Percentiles rank a stretch among this genome's conserved stretches.
phyloP scores from a whole-genome alignment of 2,888 invertebrate species.

The Marasmarcha lunaedactyla region DNA sequence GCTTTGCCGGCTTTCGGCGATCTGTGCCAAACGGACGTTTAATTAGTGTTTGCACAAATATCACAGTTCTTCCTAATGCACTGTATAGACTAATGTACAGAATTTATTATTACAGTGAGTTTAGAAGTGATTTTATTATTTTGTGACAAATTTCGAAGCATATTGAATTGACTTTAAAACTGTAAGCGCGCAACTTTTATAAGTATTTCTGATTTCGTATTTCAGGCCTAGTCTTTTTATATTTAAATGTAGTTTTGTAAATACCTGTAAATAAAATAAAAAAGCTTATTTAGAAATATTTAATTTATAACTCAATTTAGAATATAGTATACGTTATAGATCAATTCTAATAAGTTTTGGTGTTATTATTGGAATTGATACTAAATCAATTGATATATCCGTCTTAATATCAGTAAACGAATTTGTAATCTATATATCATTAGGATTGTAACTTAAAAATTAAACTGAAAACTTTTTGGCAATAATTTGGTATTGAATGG shows the following conservation, averaged over 20 bases:
- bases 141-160: conserved; percentile 6
- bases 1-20: conserved; percentile 66
- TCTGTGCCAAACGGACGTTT: conserved; percentile 68
- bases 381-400: conserved; percentile 55
- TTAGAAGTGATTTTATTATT: conserved; percentile 14
- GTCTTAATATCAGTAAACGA: conserved; percentile 63
- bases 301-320: conserved; percentile 3
- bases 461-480: conserved; percentile 48
- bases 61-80: conserved; percentile 48
- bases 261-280: conserved; percentile 26
- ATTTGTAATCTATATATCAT: conserved; percentile 63
- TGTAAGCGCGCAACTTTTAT: not conserved
- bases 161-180: too few relatives aligned
- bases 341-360: conserved; percentile 40
- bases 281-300: conserved; percentile 14
- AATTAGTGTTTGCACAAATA: conserved; percentile 23
- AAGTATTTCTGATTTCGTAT: not conserved
- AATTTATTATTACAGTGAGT: conserved; percentile 17
- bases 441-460: conserved; percentile 38
- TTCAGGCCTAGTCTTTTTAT: conserved; percentile 49
- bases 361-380: conserved; percentile 54
- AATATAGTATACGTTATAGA: conserved; percentile 20
- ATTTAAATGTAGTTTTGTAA: conserved; percentile 29
- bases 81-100: conserved; percentile 10
- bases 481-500: conserved; percentile 42